Percentiles rank a stretch among this genome's conserved stretches.
These are phyloP conservation scores for Drosophila arawakana DNA, from an alignment of 1,140 invertebrate genomes.

Conservation along the genomic window DNA sequence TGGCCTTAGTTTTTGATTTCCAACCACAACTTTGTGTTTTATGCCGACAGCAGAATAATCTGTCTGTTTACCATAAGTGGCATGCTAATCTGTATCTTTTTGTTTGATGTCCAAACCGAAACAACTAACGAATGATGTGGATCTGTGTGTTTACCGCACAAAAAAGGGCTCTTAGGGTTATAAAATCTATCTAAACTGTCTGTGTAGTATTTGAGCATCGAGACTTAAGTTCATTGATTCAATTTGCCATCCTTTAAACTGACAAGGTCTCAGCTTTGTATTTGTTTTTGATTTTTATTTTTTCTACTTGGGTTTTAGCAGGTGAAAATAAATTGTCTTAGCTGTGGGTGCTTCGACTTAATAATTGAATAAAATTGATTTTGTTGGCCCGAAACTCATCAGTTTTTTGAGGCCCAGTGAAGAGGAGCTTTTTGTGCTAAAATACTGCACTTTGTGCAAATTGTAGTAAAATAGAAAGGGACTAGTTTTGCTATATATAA, in stretches of 20 bases:
- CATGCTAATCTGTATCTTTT: not conserved
- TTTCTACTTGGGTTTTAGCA: not conserved
- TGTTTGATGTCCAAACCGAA: not conserved
- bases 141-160: not conserved
- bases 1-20: constrained; percentile 11
- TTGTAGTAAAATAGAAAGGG: too few species aligned
- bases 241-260: too few species aligned
- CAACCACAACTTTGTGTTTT: not conserved
- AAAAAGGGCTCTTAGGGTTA: not conserved
- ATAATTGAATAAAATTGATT: constrained; percentile 55
- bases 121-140: too few species aligned
- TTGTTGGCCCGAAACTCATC: constrained; percentile 58
- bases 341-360: not conserved
- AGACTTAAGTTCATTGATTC: too few species aligned
- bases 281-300: not conserved
- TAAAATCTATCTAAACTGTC: not conserved
- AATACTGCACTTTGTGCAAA: too few species aligned
- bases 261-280: not conserved
- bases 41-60: not conserved
- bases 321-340: constrained; percentile 4
- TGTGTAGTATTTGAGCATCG: not conserved
- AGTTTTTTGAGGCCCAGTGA: constrained; percentile 31
- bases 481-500: too few species aligned
- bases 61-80: not conserved
- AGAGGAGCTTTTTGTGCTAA: not conserved